Evolutionary conservation across 2,113 vertebrate species (phyloP).

Genomic region (Phaethon lepturus): DNA sequence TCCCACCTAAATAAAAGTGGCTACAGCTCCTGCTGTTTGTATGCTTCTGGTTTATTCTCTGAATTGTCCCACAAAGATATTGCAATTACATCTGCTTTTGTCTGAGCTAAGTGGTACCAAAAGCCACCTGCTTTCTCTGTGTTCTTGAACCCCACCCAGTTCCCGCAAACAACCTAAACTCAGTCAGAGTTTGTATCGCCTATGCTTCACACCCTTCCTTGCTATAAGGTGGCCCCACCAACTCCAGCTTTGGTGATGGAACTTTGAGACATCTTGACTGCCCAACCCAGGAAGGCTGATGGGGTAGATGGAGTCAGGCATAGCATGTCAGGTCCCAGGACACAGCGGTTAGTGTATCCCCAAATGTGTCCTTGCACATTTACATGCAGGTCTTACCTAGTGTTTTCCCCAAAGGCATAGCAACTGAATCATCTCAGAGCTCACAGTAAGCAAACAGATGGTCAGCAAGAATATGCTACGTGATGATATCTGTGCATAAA

Average conservation of each 20-base stretch:
- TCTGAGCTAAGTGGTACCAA: neutral
- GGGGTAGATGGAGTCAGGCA: neutral
- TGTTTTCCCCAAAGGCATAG: slow-evolving; percentile 25
- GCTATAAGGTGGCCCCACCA: neutral
- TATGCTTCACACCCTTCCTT: neutral
- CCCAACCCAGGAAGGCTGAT: neutral
- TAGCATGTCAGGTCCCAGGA: neutral
- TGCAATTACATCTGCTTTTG: neutral
- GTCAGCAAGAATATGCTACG: slow-evolving; percentile 58
- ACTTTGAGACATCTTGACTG: neutral
- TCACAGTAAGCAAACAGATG: slow-evolving; percentile 64
- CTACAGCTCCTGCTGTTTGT: neutral
- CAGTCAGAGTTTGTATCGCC: neutral
- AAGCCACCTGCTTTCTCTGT: neutral
- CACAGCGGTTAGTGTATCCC: neutral
- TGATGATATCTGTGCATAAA: slow-evolving; percentile 40
- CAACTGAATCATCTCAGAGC: slow-evolving; percentile 42
- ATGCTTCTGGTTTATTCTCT: slow-evolving; percentile 24
- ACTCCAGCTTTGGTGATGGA: neutral
- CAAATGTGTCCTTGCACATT: neutral
- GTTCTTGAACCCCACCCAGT: neutral
- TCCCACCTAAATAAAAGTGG: slow-evolving; percentile 19
- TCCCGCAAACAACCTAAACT: neutral
- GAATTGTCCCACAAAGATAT: neutral
- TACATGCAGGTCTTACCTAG: slow-evolving; percentile 25